Evolutionary conservation across 1,140 invertebrate genomes (phyloP).

Genomic region (Chymomyza costata): DNA sequence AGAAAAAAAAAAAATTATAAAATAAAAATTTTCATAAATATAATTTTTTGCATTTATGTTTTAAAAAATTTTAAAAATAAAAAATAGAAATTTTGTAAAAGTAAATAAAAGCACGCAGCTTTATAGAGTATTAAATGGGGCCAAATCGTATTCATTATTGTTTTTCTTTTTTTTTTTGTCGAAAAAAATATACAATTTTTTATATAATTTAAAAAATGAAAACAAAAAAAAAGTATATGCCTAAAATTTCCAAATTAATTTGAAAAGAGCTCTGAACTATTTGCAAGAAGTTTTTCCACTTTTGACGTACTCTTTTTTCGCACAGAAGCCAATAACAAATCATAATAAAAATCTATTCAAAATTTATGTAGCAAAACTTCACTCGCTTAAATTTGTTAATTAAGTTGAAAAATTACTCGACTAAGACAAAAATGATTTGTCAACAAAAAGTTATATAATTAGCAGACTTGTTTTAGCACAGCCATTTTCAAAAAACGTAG

Average conservation of each 20-base stretch:
- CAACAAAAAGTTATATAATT: constrained; percentile 54
- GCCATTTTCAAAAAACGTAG: constrained; percentile 91
- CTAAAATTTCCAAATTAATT: constrained; percentile 18
- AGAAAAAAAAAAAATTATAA: not conserved
- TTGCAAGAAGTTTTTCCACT: constrained; percentile 75
- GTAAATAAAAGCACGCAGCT: too few species aligned
- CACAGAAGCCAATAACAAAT: constrained; percentile 10
- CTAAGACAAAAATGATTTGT: not conserved
- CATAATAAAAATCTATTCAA: constrained; percentile 9
- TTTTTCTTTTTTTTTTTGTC: constrained; percentile 23
- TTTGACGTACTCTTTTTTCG: constrained; percentile 29
- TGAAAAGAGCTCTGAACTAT: constrained; percentile 36
- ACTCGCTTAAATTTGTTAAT: not conserved
- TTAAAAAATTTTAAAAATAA: too few species aligned
- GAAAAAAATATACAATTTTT: constrained; percentile 25
- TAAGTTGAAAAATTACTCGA: not conserved
- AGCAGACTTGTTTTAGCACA: constrained; percentile 76
- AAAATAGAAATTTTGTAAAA: too few species aligned
- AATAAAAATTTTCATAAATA: not conserved
- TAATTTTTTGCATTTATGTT: too few species aligned
- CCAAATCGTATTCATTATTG: constrained; percentile 3
- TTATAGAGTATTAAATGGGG: too few species aligned
- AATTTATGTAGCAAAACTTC: too few species aligned
- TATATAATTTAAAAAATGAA: constrained; percentile 17
- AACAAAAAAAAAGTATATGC: constrained; percentile 31